A percentile compares a stretch with the other conserved stretches of the same genome.
Evolutionary conservation across 2,888 invertebrate genomes (phyloP).

Genomic region (Phyllotreta striolata): DNA sequence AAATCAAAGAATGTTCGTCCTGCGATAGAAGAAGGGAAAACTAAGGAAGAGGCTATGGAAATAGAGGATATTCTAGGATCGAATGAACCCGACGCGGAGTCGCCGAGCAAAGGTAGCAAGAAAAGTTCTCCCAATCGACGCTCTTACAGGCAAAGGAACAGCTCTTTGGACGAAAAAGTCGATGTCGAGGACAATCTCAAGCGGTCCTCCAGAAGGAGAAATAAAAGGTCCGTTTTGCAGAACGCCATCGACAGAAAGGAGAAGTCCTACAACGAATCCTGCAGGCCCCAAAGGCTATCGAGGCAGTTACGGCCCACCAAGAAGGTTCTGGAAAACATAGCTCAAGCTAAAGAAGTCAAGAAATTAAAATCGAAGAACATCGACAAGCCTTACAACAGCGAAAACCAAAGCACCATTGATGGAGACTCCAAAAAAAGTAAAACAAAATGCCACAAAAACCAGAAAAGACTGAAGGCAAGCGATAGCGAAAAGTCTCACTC

Average conservation of each 20-base stretch:
- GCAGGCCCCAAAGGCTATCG: conserved; percentile 62
- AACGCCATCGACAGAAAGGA: conserved; percentile 78
- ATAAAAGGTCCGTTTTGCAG: conserved; percentile 70
- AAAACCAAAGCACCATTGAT: conserved; percentile 15
- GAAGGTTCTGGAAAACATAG: conserved; percentile 73
- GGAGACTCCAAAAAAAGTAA: conserved; percentile 39
- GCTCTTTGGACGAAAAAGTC: conserved; percentile 42
- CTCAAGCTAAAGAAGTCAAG: conserved; percentile 55
- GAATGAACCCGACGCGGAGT: conserved; percentile 48
- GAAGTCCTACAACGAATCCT: conserved; percentile 69
- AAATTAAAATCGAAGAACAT: conserved; percentile 35
- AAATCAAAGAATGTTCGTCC: conserved; percentile 35
- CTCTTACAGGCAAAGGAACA: conserved; percentile 56
- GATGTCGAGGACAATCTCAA: conserved; percentile 62
- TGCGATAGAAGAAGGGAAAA: conserved; percentile 33
- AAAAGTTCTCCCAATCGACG: conserved; percentile 17
- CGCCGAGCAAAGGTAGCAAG: conserved; percentile 47
- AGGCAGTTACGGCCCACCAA: conserved; percentile 73
- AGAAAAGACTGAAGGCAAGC: conserved; percentile 45
- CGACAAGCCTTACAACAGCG: conserved; percentile 27
- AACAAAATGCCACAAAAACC: conserved; percentile 39
- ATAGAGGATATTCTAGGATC: conserved; percentile 36
- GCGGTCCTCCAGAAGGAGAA: conserved; percentile 70
- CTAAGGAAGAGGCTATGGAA: conserved; percentile 18
- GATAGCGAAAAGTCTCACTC: conserved; percentile 47